phyloP scores from a whole-genome alignment of 1,140 invertebrate species.

The Diachasmimorpha longicaudata region DNA sequence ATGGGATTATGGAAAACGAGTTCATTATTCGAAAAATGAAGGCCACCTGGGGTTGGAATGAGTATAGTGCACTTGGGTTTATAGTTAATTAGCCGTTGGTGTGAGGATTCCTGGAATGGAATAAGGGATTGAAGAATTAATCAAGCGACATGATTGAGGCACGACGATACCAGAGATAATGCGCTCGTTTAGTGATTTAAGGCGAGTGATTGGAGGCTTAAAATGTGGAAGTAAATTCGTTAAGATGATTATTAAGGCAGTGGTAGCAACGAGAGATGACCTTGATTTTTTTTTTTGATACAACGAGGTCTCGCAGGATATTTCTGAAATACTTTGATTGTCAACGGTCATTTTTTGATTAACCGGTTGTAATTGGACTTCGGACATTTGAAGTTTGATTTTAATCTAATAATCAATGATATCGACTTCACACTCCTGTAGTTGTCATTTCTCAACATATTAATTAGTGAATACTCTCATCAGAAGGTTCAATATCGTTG shows the following conservation, averaged over 20 bases:
- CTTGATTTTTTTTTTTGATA: background rate
- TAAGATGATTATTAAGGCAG: background rate
- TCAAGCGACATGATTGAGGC: slow-evolving; percentile 2
- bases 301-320: too few relatives aligned
- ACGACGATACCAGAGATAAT: background rate
- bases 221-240: background rate
- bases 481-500: too few relatives aligned
- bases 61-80: background rate
- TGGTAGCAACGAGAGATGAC: background rate
- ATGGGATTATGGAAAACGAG: slow-evolving; percentile 4
- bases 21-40: slow-evolving; percentile 2
- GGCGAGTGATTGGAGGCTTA: background rate
- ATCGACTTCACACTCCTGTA: too few relatives aligned
- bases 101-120: background rate
- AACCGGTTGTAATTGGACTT: too few relatives aligned
- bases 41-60: background rate
- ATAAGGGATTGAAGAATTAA: slow-evolving; percentile 19
- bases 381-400: too few relatives aligned
- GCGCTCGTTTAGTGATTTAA: background rate
- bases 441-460: too few relatives aligned
- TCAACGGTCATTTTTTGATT: too few relatives aligned
- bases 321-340: too few relatives aligned
- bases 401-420: too few relatives aligned
- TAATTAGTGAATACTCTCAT: too few relatives aligned
- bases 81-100: background rate